A percentile compares a stretch with the other conserved stretches of the same genome.
These are phyloP conservation scores for Trichoplax adhaerens DNA, from an alignment of 37 sponge, comb jelly and placozoan genomes.

Conservation along the genomic window DNA sequence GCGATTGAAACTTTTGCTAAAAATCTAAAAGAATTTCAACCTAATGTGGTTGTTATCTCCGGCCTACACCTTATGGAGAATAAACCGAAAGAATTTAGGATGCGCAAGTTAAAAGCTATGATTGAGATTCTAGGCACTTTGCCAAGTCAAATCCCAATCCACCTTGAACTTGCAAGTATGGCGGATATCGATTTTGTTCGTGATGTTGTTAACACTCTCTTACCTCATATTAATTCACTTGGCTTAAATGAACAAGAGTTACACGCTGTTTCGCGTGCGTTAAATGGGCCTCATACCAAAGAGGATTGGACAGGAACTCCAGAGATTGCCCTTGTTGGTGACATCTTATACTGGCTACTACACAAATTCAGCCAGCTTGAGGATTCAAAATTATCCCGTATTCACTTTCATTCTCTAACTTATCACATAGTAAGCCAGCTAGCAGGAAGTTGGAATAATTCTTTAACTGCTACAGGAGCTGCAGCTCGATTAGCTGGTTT, in stretches of 20 bases:
- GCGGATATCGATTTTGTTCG: constrained; percentile 30
- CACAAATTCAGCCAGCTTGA: constrained; percentile 7
- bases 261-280: constrained; percentile 18
- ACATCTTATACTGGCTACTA: constrained; percentile 61
- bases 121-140: constrained; percentile 13
- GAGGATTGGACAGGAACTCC: constrained; percentile 21
- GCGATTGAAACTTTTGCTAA: constrained; percentile 33
- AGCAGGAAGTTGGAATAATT: constrained; percentile 30
- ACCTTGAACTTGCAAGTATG: constrained; percentile 78
- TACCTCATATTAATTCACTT: constrained; percentile 49
- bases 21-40: constrained; percentile 5
- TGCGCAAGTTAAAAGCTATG: constrained; percentile 16
- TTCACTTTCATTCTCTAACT: constrained; percentile 70
- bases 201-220: constrained; percentile 17
- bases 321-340: constrained; percentile 21
- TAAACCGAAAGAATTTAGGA: constrained; percentile 10
- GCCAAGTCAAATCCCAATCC: constrained; percentile 23
- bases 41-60: constrained; percentile 52
- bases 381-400: constrained; percentile 29
- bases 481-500: constrained; percentile 54
- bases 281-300: constrained; percentile 12
- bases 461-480: constrained; percentile 19
- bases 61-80: constrained; percentile 72
- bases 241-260: constrained; percentile 92
- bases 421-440: constrained; percentile 42